phyloP scores from a whole-genome alignment of 2,888 invertebrate genomes.

The Melinopterus prodromus region DNA sequence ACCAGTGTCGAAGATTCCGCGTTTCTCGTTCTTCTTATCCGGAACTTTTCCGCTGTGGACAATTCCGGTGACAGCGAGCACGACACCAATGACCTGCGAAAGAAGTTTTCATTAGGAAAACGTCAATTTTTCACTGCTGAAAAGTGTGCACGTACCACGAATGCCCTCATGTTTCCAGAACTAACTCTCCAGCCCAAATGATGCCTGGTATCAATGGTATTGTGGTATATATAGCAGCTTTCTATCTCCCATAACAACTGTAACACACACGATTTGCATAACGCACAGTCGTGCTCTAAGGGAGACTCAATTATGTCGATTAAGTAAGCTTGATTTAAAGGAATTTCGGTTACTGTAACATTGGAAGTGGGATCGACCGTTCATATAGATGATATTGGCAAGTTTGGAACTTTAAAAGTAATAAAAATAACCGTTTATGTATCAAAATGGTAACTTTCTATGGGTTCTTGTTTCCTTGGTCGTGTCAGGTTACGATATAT shows the following conservation, averaged over 20 bases:
- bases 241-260: slow-evolving; percentile 8
- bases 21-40: slow-evolving; percentile 37
- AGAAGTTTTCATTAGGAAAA: not conserved
- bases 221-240: slow-evolving; percentile 11
- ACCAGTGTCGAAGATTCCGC: slow-evolving; percentile 42
- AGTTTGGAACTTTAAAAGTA: not conserved
- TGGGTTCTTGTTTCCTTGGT: not conserved
- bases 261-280: not conserved
- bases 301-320: not conserved
- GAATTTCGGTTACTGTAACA: not conserved
- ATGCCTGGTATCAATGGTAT: slow-evolving; percentile 9
- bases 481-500: not conserved
- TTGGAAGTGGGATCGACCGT: not conserved
- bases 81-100: slow-evolving; percentile 51
- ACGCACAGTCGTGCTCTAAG: not conserved
- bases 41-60: slow-evolving; percentile 40
- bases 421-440: not conserved
- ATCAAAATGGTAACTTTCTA: not conserved
- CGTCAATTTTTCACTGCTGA: not conserved
- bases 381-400: not conserved
- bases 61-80: slow-evolving; percentile 43
- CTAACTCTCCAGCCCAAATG: not conserved
- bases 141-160: slow-evolving; percentile 8
- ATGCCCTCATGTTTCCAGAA: slow-evolving; percentile 11
- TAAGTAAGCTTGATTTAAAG: not conserved